A percentile compares a stretch with the other conserved stretches of the same genome.
Conservation (phyloP, 2,888 invertebrate genomes). For the Hirtodrosophila histrioides region DNA sequence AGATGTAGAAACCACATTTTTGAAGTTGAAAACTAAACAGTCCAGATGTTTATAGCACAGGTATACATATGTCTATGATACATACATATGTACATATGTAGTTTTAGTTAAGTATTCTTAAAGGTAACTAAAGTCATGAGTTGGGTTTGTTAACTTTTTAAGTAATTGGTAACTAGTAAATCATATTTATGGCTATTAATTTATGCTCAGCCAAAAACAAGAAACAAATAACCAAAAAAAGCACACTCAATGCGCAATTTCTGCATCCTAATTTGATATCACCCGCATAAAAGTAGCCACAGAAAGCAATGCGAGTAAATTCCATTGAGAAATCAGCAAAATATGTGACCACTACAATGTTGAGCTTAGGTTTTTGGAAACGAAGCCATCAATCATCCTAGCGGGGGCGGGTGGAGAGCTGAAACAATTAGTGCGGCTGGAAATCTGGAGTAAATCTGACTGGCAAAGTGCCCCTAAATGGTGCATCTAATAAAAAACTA, state of each 20-base stretch:
- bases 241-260: neutral
- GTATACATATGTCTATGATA: too few species aligned
- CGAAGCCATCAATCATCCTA: constrained; percentile 56
- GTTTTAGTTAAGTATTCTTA: too few species aligned
- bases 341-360: constrained; percentile 1
- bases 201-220: too few species aligned
- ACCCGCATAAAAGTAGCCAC: constrained; percentile 3
- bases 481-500: constrained; percentile 76
- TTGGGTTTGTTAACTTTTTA: too few species aligned
- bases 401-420: constrained; percentile 6
- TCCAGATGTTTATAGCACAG: too few species aligned
- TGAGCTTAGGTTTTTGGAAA: neutral
- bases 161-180: too few species aligned
- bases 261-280: neutral
- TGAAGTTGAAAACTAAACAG: too few species aligned
- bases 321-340: constrained; percentile 10
- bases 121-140: too few species aligned
- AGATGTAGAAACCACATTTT: too few species aligned
- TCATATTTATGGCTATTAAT: too few species aligned
- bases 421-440: constrained; percentile 71
- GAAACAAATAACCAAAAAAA: neutral
- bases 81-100: too few species aligned
- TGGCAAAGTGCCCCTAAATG: constrained; percentile 66
- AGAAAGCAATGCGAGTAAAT: neutral
- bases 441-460: constrained; percentile 64